Evolutionary conservation across 92 coral and sea anemone genomes (phyloP), one percentile per base, ranked within the genome.

Genomic region (Pocillopora meandrina): DNA sequence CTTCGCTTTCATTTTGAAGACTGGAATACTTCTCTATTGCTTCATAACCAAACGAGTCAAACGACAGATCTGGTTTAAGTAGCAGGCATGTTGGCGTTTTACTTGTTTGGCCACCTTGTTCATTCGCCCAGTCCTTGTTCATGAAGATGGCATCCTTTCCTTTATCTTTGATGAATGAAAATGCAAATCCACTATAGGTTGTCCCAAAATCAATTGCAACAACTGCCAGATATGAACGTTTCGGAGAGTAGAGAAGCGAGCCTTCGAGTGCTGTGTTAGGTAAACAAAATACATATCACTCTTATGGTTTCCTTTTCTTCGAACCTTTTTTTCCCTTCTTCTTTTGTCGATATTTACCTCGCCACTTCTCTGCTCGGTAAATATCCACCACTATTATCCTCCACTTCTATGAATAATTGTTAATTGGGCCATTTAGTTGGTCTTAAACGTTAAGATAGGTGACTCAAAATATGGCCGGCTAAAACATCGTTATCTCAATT

Each of bases 171-270:
- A 31, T 68, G 3, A 68, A 68, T 14, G 72, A 68, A 2, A 68
- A 68, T 7, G 72, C 72, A 68, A 31, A 68, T 2, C 72, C 72
- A 18, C 72, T 68, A n/a, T 68, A 68, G 72, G 72, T 68, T 68
- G 72, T 68, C n/a, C 72, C 72, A 19, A 68, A 31, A 7, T 68
- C 72, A 10, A 68, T 68, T 5, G 72, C 72, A 10, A 34, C 72
- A 12, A 68, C 72, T 14, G 49, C 49, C 14, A 68, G 10, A 47
- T 31, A 68, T 0, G 72, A 68, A 68, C 47, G 7, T 8, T 47
- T 17, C 16, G 72, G 55, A 0, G 72, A 68, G 14, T 31, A 68
- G 49, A 8, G 7, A 10, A 68, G 52, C 15, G 49, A 68, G 13
- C 35, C 72, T 11, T 67, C 72, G 1, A 12, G 14, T 2, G 72